Conservation (phyloP, 2,113 vertebrate genomes). For the Gambusia affinis region DNA sequence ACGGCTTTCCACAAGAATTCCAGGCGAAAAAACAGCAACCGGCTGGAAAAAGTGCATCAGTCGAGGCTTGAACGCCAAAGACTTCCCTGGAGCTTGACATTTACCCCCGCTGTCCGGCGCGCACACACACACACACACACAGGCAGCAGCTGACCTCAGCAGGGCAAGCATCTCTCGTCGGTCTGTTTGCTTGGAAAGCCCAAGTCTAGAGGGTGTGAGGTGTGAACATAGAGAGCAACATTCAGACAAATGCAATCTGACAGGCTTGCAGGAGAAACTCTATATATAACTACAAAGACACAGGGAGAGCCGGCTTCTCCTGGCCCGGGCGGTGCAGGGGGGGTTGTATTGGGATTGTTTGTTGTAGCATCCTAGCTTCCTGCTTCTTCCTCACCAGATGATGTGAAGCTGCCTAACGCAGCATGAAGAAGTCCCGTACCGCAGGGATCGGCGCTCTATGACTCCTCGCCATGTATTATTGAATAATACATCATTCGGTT, state of each 20-base stretch:
- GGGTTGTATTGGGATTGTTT: slow-evolving; percentile 18
- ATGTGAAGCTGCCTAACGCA: slow-evolving; percentile 19
- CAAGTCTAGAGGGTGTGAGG: slow-evolving; percentile 54
- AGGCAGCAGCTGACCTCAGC: slow-evolving; percentile 56
- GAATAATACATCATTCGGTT: slow-evolving; percentile 16
- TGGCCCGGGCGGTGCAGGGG: background rate
- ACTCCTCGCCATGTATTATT: slow-evolving; percentile 6
- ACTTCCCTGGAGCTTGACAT: slow-evolving; percentile 51
- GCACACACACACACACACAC: background rate
- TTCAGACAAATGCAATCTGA: slow-evolving; percentile 68
- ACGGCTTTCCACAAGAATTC: background rate
- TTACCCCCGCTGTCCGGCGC: slow-evolving; percentile 6
- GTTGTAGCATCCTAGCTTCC: slow-evolving; percentile 37
- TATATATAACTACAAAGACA: slow-evolving; percentile 72
- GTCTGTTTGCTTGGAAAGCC: slow-evolving; percentile 38
- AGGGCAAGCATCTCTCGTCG: slow-evolving; percentile 38
- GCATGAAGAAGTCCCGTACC: slow-evolving; percentile 8
- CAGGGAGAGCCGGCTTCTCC: slow-evolving; percentile 46
- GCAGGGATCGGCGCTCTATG: slow-evolving; percentile 2
- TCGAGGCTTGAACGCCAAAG: slow-evolving; percentile 27
- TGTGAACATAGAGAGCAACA: slow-evolving; percentile 58
- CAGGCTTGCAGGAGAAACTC: slow-evolving; percentile 63
- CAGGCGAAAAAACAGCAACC: background rate
- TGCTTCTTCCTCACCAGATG: slow-evolving; percentile 1
- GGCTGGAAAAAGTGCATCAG: background rate